Percentiles rank a stretch among this genome's conserved stretches.
phyloP scores from a whole-genome alignment of 2,797 vertebrate genomes.

The Vireo griseus region DNA sequence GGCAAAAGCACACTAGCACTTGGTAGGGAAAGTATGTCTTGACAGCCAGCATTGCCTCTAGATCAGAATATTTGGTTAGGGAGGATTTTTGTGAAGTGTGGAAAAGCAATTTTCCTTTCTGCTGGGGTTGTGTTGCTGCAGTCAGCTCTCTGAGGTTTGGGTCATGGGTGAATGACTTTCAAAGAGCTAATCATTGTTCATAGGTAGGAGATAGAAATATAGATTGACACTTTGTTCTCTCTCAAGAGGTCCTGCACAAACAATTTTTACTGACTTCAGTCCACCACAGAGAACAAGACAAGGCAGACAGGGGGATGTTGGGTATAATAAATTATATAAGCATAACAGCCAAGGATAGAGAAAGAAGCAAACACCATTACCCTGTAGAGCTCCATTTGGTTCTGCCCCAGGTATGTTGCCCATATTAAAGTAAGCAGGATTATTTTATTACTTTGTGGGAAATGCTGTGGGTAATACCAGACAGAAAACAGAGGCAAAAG shows the following conservation, averaged over 20 bases:
- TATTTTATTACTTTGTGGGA: neutral
- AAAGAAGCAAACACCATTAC: neutral
- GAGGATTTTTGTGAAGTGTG: slow-evolving; percentile 23
- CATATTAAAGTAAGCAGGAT: neutral
- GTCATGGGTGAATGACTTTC: slow-evolving; percentile 16
- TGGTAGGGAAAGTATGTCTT: neutral
- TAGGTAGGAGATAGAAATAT: neutral
- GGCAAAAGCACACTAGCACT: neutral
- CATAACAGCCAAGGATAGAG: neutral
- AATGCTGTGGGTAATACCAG: neutral
- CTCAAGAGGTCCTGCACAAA: neutral
- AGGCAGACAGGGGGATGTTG: neutral
- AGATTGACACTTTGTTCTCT: neutral
- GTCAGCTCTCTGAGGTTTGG: slow-evolving; percentile 20
- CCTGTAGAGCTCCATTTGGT: neutral
- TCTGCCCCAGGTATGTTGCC: neutral
- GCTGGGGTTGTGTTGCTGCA: neutral
- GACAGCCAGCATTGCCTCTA: neutral
- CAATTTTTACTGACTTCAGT: slow-evolving; percentile 6
- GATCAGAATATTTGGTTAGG: neutral
- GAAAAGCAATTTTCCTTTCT: slow-evolving; percentile 38
- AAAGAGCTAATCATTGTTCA: slow-evolving; percentile 10
- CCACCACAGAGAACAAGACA: neutral
- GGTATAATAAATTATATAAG: neutral
- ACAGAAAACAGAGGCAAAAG: neutral